phyloP scores from a whole-genome alignment of 2,797 vertebrate species.

The Neosilurus mollespiculum region DNA sequence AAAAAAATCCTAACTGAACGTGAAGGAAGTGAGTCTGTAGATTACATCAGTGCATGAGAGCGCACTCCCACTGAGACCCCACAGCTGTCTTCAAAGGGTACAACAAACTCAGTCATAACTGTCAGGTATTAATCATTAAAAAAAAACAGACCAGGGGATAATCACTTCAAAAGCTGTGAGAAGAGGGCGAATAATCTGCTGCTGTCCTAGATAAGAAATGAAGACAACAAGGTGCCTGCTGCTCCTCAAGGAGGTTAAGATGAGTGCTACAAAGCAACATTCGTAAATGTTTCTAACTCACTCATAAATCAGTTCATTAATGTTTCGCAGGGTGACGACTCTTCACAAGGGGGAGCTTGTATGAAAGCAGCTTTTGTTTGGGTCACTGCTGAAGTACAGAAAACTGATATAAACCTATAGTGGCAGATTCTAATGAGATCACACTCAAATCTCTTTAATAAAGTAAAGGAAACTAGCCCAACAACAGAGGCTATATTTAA shows the following conservation, averaged over 20 bases:
- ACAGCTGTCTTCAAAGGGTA: slow-evolving; percentile 62
- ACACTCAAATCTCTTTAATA: background rate
- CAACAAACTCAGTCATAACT: slow-evolving; percentile 31
- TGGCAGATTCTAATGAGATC: background rate
- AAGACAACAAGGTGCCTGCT: slow-evolving; percentile 15
- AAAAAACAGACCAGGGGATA: slow-evolving; percentile 16
- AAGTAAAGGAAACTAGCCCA: background rate
- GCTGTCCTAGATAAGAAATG: slow-evolving; percentile 35
- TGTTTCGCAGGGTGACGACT: background rate
- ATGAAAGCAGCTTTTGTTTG: background rate
- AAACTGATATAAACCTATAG: background rate
- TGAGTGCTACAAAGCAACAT: background rate
- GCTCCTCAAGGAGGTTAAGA: slow-evolving; percentile 14
- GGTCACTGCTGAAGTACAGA: background rate
- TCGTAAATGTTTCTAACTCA: background rate
- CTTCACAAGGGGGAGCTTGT: slow-evolving; percentile 6
- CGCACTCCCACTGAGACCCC: slow-evolving; percentile 47
- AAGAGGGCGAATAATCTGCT: slow-evolving; percentile 15
- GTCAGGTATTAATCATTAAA: slow-evolving; percentile 44
- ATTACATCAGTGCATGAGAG: slow-evolving; percentile 53
- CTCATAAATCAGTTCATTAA: background rate
- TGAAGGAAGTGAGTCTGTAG: slow-evolving; percentile 52
- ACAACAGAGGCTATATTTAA: background rate
- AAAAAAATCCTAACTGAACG: slow-evolving; percentile 59
- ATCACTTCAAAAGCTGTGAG: slow-evolving; percentile 31